Base-by-base conservation (phyloP, 2,888 invertebrate genomes). In the Drosophila peninsularis region DNA sequence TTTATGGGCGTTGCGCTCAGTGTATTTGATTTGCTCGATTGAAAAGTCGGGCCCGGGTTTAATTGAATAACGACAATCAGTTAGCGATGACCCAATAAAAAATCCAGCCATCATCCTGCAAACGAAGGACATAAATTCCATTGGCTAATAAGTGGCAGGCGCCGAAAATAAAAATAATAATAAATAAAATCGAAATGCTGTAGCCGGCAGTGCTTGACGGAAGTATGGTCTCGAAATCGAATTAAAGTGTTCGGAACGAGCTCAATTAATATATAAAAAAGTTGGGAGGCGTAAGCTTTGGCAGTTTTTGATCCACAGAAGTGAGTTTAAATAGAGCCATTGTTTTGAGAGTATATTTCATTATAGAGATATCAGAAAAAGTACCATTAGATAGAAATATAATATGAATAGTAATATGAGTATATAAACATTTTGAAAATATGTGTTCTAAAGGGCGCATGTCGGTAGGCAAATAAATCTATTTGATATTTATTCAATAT, bases 1-100 rank as follows among this genome's bases (percentile, higher is more conserved):
- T 85, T 85, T 82, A 85, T 80, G 69, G 72, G 42, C 39, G 14
- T 45, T 39, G 49, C 67, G 66, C 57, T 45, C 62, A 61, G 56
- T 63, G 75, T 56, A 55, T 68, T 85, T 85, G 82, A 82, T 80
- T 82, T 82, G 64, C 30, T 53, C 55, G 71, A 80, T 72, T 82
- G 70, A 82, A 82, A 78, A 72, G 66, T 68, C 68, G 41, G 37
- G 17, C 50, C 24, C 41, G 60, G 52, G 60, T 73, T 74, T 71
- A 84, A 81, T 81, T 81, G 77, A 81, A 79, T 74, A 66, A 61
- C 65, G 66, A 60, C 57, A 63, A 66, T 72, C 68, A 71, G 66
- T 53, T 60, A 60, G 27, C 67, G 36, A 58, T 68, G 58, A 66
- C 45, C 66, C 60, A 76, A 79, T 60, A 53, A 71, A 75, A 67